Percentiles rank a stretch among this genome's conserved stretches.
Evolutionary conservation across 2,888 invertebrate genomes (phyloP).

Genomic region (Drosophila phalerata): DNA sequence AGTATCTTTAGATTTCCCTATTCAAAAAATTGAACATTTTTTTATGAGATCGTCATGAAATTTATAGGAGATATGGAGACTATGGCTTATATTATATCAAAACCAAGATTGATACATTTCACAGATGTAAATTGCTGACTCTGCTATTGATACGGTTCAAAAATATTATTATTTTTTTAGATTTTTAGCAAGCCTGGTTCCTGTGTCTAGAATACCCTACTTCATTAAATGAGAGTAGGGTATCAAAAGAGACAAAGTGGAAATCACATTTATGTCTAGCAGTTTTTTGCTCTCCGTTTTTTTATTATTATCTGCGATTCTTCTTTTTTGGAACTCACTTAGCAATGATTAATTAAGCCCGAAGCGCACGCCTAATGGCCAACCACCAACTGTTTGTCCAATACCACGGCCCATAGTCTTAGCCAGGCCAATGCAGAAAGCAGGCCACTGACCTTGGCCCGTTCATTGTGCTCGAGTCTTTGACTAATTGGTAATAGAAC

Average conservation of each 20-base stretch:
- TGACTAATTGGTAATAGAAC: conserved; percentile 43
- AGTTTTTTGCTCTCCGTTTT: conserved; percentile 35
- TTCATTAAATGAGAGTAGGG: not conserved
- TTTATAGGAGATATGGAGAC: not conserved
- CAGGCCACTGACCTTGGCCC: conserved; percentile 44
- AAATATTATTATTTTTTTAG: not conserved
- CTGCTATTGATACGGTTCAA: too few species aligned
- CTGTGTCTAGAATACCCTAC: too few species aligned
- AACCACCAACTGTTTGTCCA: conserved; percentile 14
- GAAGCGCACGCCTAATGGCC: conserved; percentile 69
- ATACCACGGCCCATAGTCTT: not conserved
- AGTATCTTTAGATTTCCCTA: not conserved
- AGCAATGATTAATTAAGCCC: conserved; percentile 71
- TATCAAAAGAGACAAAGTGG: conserved; percentile 32
- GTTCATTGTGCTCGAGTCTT: conserved; percentile 14
- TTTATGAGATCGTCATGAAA: not conserved
- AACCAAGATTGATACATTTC: not conserved
- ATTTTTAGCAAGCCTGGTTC: too few species aligned
- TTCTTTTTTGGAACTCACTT: conserved; percentile 52
- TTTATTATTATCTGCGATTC: conserved; percentile 4
- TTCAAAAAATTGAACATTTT: too few species aligned
- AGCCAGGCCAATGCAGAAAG: not conserved
- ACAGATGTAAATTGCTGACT: too few species aligned
- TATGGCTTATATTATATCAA: not conserved
- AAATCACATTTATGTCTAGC: conserved; percentile 69